A percentile compares a stretch with the other conserved stretches of the same genome.
Conservation (phyloP, 2,113 vertebrate species). For the Podilymbus podiceps region DNA sequence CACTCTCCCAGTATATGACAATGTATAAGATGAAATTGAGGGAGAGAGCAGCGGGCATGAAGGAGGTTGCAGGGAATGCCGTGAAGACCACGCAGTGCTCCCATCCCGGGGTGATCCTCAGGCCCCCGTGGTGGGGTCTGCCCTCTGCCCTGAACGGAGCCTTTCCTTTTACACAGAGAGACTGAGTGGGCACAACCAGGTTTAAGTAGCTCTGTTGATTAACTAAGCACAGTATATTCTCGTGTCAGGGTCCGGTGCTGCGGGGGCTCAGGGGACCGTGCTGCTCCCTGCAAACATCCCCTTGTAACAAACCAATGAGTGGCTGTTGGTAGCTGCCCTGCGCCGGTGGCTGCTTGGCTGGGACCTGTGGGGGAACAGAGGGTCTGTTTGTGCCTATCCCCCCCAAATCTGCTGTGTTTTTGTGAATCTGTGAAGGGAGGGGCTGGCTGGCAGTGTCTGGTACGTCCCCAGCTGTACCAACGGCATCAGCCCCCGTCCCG, state of each 20-base stretch:
- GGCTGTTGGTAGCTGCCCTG: neutral
- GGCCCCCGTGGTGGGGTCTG: fast-evolving
- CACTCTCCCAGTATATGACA: neutral
- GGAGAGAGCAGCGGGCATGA: neutral
- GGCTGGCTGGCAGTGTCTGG: neutral
- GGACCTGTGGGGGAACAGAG: fast-evolving
- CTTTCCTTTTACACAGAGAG: neutral
- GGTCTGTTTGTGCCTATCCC: too few species aligned
- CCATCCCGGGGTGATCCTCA: neutral
- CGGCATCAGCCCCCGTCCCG: neutral
- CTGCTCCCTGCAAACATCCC: neutral
- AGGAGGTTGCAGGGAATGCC: neutral
- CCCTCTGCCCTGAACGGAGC: neutral
- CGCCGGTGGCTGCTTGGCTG: fast-evolving
- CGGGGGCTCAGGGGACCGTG: neutral
- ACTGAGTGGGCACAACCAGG: neutral
- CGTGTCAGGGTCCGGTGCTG: neutral
- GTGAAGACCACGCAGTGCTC: fast-evolving
- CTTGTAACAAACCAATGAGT: neutral
- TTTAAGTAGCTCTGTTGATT: neutral
- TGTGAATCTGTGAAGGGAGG: too few species aligned
- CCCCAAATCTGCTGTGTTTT: neutral
- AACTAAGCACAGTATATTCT: neutral
- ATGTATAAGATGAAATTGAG: neutral
- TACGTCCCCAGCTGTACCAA: neutral